Evolutionary conservation across 2,113 vertebrate genomes (phyloP), one percentile per base, ranked within the genome.

Genomic region (Menidia beryllina): DNA sequence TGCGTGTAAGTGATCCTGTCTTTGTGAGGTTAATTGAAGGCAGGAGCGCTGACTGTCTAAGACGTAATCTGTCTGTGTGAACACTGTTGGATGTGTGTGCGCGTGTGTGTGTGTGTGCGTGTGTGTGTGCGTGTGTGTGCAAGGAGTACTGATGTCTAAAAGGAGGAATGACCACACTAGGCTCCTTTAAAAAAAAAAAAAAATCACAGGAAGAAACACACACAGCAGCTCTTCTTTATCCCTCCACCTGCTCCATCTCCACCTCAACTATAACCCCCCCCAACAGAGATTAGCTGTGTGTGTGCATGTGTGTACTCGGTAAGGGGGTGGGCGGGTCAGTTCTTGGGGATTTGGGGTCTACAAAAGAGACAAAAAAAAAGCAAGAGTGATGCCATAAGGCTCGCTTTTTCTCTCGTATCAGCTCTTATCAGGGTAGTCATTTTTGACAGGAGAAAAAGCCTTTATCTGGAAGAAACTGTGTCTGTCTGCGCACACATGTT

Each of bases 1-100:
- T 60, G 69, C 69, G 70, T 75, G 84, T 82, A 84, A 91, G 80
- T 74, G 87, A 92, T 90, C 88, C 81, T 76, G 86, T 87, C 87
- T 90, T 89, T 90, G 86, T 90, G 84, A 86, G 86, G 91, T 91
- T 93, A 89, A 93, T 90, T 92, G 89, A 88, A 92, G 84, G 81
- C 91, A 89, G 72, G 76, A 90, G 81, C 85, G 84, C 87, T 88
- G 86, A 87, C 89, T 82, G 85, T 67, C 75, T 83, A 75, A 91
- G 87, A 77, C 82, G 86, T 91, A 86, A 91, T 89, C 86, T 90
- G 75, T 79, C 66, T 86, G 67, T 50, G 41, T 58, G 75, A 81
- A 77, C 63, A 74, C 41, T 75, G 57, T 72, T 61, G 41, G 9
- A n/a, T 78, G 57, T 25, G 52, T 59, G 51, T 62, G 60, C 57